These are phyloP conservation scores for Amphipyra berbera DNA, from an alignment of 2,888 invertebrate genomes.

Conservation along the genomic window DNA sequence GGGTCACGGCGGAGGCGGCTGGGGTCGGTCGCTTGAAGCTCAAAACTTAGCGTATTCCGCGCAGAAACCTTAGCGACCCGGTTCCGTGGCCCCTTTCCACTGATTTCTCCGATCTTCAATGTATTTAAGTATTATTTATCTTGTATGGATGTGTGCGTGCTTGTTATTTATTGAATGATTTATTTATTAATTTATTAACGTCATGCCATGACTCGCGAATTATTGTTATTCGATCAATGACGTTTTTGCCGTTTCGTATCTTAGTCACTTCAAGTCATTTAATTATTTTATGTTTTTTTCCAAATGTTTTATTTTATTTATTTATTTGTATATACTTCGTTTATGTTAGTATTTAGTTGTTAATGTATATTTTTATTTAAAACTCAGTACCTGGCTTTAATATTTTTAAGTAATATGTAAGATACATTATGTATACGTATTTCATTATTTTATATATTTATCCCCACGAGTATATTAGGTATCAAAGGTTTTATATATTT, in stretches of 20 bases:
- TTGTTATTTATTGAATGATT: slow-evolving; percentile 70
- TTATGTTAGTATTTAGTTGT: slow-evolving; percentile 64
- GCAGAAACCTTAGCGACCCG: slow-evolving; percentile 91
- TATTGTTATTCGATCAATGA: slow-evolving; percentile 31
- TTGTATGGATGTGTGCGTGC: slow-evolving; percentile 75
- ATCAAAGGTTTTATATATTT: slow-evolving; percentile 25
- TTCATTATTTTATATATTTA: slow-evolving; percentile 36
- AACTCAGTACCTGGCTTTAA: slow-evolving; percentile 83
- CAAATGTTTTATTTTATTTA: slow-evolving; percentile 50
- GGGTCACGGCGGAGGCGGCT: slow-evolving; percentile 90
- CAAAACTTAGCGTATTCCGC: slow-evolving; percentile 95
- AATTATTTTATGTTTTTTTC: slow-evolving; percentile 46
- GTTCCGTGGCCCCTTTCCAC: slow-evolving; percentile 75
- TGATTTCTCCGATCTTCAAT: slow-evolving; percentile 79
- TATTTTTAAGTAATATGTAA: slow-evolving; percentile 78
- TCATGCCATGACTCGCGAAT: slow-evolving; percentile 50
- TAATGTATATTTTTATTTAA: slow-evolving; percentile 60
- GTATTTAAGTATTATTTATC: slow-evolving; percentile 71
- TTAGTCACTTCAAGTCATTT: slow-evolving; percentile 59
- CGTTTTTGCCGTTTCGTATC: slow-evolving; percentile 34
- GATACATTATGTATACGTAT: slow-evolving; percentile 53
- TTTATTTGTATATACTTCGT: slow-evolving; percentile 66
- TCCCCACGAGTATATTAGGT: slow-evolving; percentile 52
- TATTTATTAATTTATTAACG: slow-evolving; percentile 67
- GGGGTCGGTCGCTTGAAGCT: slow-evolving; percentile 94